phyloP scores from a whole-genome alignment of 1,140 invertebrate species.

The Chelonus insularis region DNA sequence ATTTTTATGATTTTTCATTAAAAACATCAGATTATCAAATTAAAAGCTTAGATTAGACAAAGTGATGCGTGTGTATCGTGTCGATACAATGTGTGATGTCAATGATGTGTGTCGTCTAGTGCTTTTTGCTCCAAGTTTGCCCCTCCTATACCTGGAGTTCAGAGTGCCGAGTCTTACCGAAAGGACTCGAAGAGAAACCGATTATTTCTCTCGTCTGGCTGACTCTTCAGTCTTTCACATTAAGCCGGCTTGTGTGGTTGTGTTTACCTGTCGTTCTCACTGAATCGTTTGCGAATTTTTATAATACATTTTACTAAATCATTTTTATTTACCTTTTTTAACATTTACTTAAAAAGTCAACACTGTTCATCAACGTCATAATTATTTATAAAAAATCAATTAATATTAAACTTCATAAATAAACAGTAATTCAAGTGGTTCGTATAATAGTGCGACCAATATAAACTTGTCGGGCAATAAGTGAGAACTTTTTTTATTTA shows the following conservation, averaged over 20 bases:
- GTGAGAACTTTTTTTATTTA: slow-evolving; percentile 18
- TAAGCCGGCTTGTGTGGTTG: slow-evolving; percentile 44
- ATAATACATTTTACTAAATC: no score
- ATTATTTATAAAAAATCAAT: no score
- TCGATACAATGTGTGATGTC: no score
- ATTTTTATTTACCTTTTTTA: neutral
- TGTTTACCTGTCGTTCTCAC: slow-evolving; percentile 16
- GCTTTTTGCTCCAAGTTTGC: neutral
- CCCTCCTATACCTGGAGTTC: neutral
- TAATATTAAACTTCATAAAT: no score
- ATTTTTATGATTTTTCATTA: no score
- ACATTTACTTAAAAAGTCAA: neutral
- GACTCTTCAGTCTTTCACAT: slow-evolving; percentile 45
- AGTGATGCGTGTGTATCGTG: no score
- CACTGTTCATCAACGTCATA: neutral
- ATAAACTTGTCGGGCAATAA: neutral
- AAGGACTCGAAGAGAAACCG: slow-evolving; percentile 26
- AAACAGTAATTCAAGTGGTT: neutral
- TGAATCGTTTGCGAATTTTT: neutral
- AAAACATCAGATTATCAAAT: no score
- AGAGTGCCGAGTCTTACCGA: slow-evolving; percentile 33
- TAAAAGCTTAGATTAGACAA: no score
- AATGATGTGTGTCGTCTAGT: neutral
- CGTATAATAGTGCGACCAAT: neutral
- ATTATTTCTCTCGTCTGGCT: slow-evolving; percentile 8